These are phyloP conservation scores for Lasioglossum albipes DNA, from an alignment of 1,140 invertebrate genomes.

Conservation along the genomic window DNA sequence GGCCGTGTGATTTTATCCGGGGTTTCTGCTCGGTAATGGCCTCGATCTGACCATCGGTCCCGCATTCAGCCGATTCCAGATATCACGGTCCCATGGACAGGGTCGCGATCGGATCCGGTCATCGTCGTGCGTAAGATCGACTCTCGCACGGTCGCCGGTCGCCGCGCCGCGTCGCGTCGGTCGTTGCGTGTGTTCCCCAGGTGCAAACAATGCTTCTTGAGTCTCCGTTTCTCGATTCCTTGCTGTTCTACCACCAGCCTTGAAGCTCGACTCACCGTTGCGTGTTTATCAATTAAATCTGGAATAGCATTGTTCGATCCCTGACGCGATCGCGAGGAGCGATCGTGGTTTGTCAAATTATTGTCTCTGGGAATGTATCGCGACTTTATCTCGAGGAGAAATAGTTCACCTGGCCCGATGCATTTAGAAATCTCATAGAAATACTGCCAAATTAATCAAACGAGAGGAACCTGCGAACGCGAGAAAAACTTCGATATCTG, in stretches of 20 bases:
- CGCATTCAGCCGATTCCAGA: slow-evolving; percentile 45
- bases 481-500: too few relatives aligned
- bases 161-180: too few relatives aligned
- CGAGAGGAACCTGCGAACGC: too few relatives aligned
- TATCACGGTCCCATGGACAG: slow-evolving; percentile 48
- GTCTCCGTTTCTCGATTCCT: slow-evolving; percentile 16
- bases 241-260: neutral
- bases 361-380: neutral
- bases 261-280: neutral
- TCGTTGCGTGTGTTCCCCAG: slow-evolving; percentile 34
- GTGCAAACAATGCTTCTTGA: slow-evolving; percentile 52
- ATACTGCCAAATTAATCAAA: too few relatives aligned
- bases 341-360: neutral
- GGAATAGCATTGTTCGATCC: neutral
- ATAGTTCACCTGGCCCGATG: neutral
- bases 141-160: slow-evolving; percentile 24
- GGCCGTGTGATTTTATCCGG: slow-evolving; percentile 61
- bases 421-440: too few relatives aligned
- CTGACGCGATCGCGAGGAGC: neutral
- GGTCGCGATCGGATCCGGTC: slow-evolving; percentile 59
- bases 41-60: slow-evolving; percentile 23
- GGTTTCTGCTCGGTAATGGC: slow-evolving; percentile 48
- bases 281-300: slow-evolving; percentile 20
- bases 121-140: slow-evolving; percentile 43
- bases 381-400: neutral